Conservation (phyloP, 2,888 invertebrate species). For the Anoplius nigerrimus region DNA sequence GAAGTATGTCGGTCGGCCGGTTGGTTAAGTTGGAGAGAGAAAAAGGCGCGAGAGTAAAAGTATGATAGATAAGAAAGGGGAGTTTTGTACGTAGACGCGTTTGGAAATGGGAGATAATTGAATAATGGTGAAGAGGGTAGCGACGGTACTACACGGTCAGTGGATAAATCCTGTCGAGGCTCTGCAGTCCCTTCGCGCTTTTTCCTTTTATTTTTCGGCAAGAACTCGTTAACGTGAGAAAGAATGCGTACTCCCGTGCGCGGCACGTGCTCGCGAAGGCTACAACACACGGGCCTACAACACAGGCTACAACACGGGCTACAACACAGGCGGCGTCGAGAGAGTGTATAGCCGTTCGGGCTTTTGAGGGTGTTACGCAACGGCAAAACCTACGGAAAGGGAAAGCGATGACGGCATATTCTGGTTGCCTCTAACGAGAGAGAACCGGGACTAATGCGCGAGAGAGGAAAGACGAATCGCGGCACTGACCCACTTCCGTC, state of each 20-base stretch:
- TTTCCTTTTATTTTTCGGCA: conserved; percentile 5
- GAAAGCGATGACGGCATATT: conserved; percentile 58
- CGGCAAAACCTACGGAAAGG: conserved; percentile 60
- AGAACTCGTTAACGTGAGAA: conserved; percentile 14
- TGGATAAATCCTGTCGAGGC: too few species aligned
- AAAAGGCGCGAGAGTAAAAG: too few species aligned
- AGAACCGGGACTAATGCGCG: conserved; percentile 37
- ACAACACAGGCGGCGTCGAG: conserved; percentile 17
- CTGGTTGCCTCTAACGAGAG: conserved; percentile 44
- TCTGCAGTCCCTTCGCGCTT: not conserved
- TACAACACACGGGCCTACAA: conserved; percentile 14
- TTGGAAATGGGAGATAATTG: too few species aligned
- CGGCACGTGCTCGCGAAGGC: conserved; percentile 41
- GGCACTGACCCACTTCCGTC: conserved; percentile 61
- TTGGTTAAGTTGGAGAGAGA: too few species aligned
- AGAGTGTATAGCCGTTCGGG: conserved; percentile 26
- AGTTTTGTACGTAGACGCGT: too few species aligned
- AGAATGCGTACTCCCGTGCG: conserved; percentile 24
- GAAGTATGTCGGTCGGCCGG: too few species aligned
- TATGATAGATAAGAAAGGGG: too few species aligned
- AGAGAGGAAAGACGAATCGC: conserved; percentile 44
- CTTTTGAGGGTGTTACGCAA: conserved; percentile 46
- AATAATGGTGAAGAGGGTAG: too few species aligned
- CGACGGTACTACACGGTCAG: too few species aligned
- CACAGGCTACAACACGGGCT: conserved; percentile 18